phyloP scores from a whole-genome alignment of 2,888 invertebrate species.

The Drosophila neoperkinsi region DNA sequence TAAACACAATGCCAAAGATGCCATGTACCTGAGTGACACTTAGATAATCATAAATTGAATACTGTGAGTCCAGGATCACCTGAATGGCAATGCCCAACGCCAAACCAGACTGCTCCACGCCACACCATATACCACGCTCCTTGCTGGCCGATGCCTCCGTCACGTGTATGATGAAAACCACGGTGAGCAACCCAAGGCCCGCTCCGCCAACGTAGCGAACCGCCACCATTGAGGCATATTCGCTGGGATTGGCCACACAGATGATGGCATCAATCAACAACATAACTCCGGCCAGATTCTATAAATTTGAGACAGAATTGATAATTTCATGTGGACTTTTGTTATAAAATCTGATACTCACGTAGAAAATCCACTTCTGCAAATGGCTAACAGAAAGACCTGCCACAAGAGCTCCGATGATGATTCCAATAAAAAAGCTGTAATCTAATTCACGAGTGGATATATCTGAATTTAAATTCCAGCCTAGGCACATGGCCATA shows the following conservation, averaged over 20 bases:
- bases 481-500: slow-evolving; percentile 71
- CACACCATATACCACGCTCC: slow-evolving; percentile 61
- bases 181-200: slow-evolving; percentile 70
- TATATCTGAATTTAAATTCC: slow-evolving; percentile 34
- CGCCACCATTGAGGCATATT: slow-evolving; percentile 57
- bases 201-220: slow-evolving; percentile 78
- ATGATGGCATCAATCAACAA: slow-evolving; percentile 71
- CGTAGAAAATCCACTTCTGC: slow-evolving; percentile 62
- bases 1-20: slow-evolving; percentile 62
- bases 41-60: slow-evolving; percentile 21
- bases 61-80: slow-evolving; percentile 58
- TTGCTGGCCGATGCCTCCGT: slow-evolving; percentile 59
- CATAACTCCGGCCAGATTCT: slow-evolving; percentile 54
- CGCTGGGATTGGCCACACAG: slow-evolving; percentile 59
- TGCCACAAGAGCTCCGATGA: slow-evolving; percentile 68
- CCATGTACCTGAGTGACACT: slow-evolving; percentile 67
- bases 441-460: slow-evolving; percentile 54
- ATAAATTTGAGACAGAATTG: neutral
- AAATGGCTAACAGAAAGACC: slow-evolving; percentile 43
- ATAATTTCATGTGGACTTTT: neutral
- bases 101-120: slow-evolving; percentile 68
- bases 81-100: slow-evolving; percentile 72
- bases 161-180: slow-evolving; percentile 71
- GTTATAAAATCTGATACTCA: slow-evolving; percentile 23
- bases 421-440: slow-evolving; percentile 80